Evolutionary conservation across 1,140 invertebrate species (phyloP).

Genomic region (Drosophila biarmipes): DNA sequence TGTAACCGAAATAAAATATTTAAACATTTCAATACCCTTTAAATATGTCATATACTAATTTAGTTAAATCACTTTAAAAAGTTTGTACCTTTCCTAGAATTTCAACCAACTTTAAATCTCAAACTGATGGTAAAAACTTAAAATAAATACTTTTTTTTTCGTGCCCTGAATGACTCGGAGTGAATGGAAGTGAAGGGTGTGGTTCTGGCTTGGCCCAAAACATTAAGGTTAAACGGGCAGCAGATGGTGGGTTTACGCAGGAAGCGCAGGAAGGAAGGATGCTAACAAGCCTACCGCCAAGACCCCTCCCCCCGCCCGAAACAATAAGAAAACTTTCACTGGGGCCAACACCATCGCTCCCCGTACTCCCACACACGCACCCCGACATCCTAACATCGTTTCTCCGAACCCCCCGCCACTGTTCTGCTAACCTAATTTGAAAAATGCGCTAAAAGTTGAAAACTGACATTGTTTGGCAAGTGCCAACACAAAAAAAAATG

Average conservation of each 20-base stretch:
- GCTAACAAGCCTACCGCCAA: slow-evolving; percentile 49
- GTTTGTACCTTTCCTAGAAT: too few species aligned
- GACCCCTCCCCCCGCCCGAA: slow-evolving; percentile 29
- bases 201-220: slow-evolving; percentile 31
- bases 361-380: slow-evolving; percentile 13
- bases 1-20: background rate
- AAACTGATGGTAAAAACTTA: too few species aligned
- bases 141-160: background rate
- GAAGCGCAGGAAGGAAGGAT: slow-evolving; percentile 63
- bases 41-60: background rate
- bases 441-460: slow-evolving; percentile 71
- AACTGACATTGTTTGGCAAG: slow-evolving; percentile 61
- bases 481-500: slow-evolving; percentile 25
- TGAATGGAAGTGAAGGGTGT: slow-evolving; percentile 9
- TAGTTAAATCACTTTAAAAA: too few species aligned
- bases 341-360: slow-evolving; percentile 34
- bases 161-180: background rate
- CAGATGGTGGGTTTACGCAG: slow-evolving; percentile 41
- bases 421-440: slow-evolving; percentile 71
- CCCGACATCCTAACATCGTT: background rate
- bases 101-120: too few species aligned
- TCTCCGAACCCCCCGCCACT: background rate
- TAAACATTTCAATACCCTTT: background rate
- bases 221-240: slow-evolving; percentile 59
- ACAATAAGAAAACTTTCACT: slow-evolving; percentile 68